Base-by-base conservation (phyloP, 2,113 vertebrate genomes). In the Pampusana beccarii region DNA sequence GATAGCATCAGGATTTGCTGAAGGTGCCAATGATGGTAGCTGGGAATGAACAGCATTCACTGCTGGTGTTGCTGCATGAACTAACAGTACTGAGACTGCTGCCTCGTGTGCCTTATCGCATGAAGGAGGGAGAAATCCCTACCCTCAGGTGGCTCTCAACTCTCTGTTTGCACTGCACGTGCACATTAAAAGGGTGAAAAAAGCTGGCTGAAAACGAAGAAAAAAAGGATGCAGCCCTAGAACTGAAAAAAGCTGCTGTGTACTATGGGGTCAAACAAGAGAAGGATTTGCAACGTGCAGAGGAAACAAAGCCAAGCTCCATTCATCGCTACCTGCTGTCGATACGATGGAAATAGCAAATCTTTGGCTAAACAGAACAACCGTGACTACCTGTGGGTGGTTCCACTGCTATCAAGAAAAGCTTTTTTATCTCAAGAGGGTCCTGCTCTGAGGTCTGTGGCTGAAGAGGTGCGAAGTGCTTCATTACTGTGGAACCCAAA, bases 191-290 rank as follows among this genome's bases (percentile, higher is more conserved):
- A 96, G 95, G 95, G 86, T 53, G 97, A 95, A 80, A 97, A 93
- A 92, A 79, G 1, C 75, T 79, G 92, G 92, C 82, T 81, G 90
- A 95, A 75, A 86, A 74, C 67, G 2, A 96, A 91, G 86, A 91
- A 84, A 31, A 96, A 85, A 77, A 97, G 91, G 88, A 64, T 57
- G 73, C 94, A 96, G 89, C 95, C 96, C 67, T 95, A 90, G 88
- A 75, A 87, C 61, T 13, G 48, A 28, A 62, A 44, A 78, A 67
- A 88, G 79, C 84, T 84, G 82, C 80, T 31, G 36, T 10, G 3
- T 6, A 4, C 34, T 65, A 16, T 19, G 67, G 19, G 64, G 34
- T 62, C 74, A 61, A 73, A 28, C 11, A 19, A 33, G 34, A 77
- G 86, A 46, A 82, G 83, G 88, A 94, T 54, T 83, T 89, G 56